phyloP scores from a whole-genome alignment of 2,797 vertebrate species.

The Pelobates cultripes region DNA sequence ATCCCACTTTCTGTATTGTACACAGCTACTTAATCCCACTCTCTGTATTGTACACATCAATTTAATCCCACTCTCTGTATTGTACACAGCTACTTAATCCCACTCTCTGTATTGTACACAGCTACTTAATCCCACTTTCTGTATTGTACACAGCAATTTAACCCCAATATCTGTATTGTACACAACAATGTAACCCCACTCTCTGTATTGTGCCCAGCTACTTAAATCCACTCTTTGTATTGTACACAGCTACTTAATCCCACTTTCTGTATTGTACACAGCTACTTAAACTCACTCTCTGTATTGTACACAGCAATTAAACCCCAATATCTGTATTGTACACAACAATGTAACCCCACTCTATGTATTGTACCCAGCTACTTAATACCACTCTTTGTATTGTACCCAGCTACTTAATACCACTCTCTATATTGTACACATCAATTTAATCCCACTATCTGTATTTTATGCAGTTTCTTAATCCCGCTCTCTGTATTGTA shows the following conservation, averaged over 20 bases:
- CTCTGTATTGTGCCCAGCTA: too few relatives aligned
- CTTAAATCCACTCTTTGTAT: too few relatives aligned
- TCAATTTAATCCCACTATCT: background rate
- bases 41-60: background rate
- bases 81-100: background rate
- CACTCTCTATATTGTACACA: background rate
- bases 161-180: too few relatives aligned
- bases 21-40: too few relatives aligned
- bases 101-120: background rate
- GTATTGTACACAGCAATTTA: too few relatives aligned
- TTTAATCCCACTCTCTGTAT: constrained; percentile 8
- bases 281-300: constrained; percentile 16
- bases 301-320: background rate
- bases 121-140: too few relatives aligned
- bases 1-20: background rate
- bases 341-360: constrained; percentile 1
- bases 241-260: background rate
- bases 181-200: too few relatives aligned
- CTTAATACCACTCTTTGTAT: background rate
- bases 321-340: background rate
- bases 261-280: background rate
- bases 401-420: background rate
- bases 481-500: background rate
- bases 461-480: background rate
- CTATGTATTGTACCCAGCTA: background rate